Conservation (phyloP, 2,797 vertebrate genomes). For the Acanthopagrus latus region DNA sequence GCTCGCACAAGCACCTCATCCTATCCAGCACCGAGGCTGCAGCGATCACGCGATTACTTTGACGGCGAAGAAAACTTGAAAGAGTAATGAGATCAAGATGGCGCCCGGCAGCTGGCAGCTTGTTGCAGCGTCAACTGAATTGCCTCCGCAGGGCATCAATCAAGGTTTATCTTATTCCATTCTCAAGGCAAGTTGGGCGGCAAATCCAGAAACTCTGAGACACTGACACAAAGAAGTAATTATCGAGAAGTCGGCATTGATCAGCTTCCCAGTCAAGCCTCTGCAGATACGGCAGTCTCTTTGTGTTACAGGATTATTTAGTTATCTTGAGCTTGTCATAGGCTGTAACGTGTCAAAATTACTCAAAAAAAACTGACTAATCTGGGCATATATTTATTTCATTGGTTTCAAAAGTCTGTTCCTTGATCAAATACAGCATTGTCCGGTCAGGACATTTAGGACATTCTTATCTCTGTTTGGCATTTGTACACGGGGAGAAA, state of each 20-base stretch:
- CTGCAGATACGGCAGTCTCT: not conserved
- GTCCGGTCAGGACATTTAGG: conserved; percentile 11
- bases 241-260: not conserved
- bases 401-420: not conserved
- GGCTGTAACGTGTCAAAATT: not conserved
- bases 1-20: too few relatives aligned
- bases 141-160: not conserved
- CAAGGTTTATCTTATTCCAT: not conserved
- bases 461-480: conserved; percentile 40
- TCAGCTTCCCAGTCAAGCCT: not conserved
- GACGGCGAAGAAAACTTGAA: not conserved
- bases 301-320: conserved; percentile 10
- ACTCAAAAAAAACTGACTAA: not conserved
- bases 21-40: too few relatives aligned
- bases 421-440: conserved; percentile 18
- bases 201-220: not conserved
- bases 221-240: not conserved
- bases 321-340: not conserved
- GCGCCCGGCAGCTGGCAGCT: not conserved
- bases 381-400: not conserved
- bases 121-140: not conserved
- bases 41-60: not conserved
- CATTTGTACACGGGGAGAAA: conserved; percentile 42
- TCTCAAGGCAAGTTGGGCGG: not conserved
- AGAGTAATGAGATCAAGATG: not conserved